Evolutionary conservation across 2,113 vertebrate genomes (phyloP), one percentile per base, ranked within the genome.

Genomic region (Corythornis cristatus): DNA sequence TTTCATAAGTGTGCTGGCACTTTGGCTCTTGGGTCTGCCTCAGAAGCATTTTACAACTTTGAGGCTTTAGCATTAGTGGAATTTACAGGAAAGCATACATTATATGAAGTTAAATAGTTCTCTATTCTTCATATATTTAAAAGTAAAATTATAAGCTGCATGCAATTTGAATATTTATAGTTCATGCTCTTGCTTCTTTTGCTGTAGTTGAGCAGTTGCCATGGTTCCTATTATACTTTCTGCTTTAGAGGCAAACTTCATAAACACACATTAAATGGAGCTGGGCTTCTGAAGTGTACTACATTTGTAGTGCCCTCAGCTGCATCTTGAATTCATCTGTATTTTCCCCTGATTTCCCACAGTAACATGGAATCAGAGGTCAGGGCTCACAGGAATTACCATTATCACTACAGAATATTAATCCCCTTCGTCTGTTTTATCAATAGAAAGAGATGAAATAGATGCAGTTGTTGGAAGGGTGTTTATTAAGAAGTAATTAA

Each of bases 91-190:
- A 88, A 65, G 15, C 14, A 20, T 43, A 57, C 9, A n/a, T 68
- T 80, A 18, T 54, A 33, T 45, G 58, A 83, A 68, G 18, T 56
- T 64, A 68, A 74, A 65, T 83, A 53, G 67, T 53, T 86, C 46
- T 86, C 68, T 66, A 53, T 66, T 80, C 28, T 7, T 80, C 28
- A 8, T 43, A 15, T 68, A 70, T 85, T 88, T 88, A 58, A 90
- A 95, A 86, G 68, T 73, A 76, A 91, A 86, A 91, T 83, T 42
- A 35, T 26, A 65, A 85, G 29, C 16, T 75, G 75, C 64, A 50
- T 90, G 37, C 6, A 54, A 25, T 92, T 90, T 83, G 79, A 93
- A 86, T 94, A 95, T 90, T 94, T 93, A 73, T 68, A 77, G n/a
- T 79, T 93, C 28, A 31, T 73, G 28, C 31, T 83, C 71, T 76